Percentiles rank a stretch among this genome's conserved stretches.
Conservation (phyloP, 2,797 vertebrate species). For the Heteromormyrus szaboi region DNA sequence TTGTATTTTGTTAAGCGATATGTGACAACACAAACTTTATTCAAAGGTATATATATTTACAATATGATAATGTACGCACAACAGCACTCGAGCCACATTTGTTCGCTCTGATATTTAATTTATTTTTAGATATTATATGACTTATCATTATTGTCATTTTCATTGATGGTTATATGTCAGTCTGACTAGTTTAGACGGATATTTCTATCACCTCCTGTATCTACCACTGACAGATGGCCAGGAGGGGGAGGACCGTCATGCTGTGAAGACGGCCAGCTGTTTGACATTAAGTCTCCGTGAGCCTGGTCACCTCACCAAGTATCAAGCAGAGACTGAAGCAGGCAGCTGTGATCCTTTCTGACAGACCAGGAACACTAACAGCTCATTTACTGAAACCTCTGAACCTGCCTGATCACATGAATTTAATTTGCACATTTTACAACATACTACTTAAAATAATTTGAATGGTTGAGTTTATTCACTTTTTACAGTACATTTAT, state of each 20-base stretch:
- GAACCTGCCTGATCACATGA: not conserved
- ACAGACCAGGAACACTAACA: not conserved
- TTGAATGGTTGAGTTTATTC: not conserved
- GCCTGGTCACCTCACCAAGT: not conserved
- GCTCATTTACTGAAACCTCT: not conserved
- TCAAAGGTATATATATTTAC: not conserved
- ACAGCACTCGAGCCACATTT: not conserved
- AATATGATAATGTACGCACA: not conserved
- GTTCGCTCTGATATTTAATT: not conserved
- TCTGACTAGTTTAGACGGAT: not conserved
- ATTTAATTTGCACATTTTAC: not conserved
- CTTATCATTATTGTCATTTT: not conserved
- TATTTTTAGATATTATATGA: not conserved
- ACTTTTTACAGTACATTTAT: not conserved
- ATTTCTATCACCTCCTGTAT: not conserved
- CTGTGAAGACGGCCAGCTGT: conserved; percentile 16
- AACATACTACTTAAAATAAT: not conserved
- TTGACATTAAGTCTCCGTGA: conserved; percentile 17
- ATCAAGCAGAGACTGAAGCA: conserved; percentile 4
- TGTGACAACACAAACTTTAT: not conserved
- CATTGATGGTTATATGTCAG: not conserved
- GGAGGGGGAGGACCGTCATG: not conserved
- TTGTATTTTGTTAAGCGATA: not conserved
- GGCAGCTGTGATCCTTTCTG: not conserved
- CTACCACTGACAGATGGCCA: not conserved